Evolutionary conservation across 1,140 invertebrate genomes (phyloP).

Genomic region (Ericerus pela): DNA sequence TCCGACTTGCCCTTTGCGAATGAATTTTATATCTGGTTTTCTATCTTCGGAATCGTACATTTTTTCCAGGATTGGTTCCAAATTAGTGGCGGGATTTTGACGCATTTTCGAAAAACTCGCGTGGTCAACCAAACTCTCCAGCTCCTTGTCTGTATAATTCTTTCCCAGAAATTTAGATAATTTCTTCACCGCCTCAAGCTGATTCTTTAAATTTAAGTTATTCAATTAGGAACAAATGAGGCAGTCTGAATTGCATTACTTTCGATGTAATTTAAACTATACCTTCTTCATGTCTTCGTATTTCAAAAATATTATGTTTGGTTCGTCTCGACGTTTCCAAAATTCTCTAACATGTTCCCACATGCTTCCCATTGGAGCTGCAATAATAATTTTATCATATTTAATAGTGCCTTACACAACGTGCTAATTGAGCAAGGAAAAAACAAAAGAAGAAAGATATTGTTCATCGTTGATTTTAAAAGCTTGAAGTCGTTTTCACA

Average conservation of each 20-base stretch:
- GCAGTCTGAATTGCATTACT: too few relatives aligned
- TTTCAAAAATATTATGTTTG: slow-evolving; percentile 36
- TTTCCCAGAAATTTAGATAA: slow-evolving; percentile 55
- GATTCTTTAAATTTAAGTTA: too few relatives aligned
- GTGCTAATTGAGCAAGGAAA: too few relatives aligned
- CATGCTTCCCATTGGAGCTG: slow-evolving; percentile 25
- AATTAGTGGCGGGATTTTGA: slow-evolving; percentile 53
- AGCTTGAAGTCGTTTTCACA: too few relatives aligned
- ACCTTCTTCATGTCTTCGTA: slow-evolving; percentile 36
- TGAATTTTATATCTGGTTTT: slow-evolving; percentile 41
- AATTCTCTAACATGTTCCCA: slow-evolving; percentile 28
- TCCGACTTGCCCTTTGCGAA: slow-evolving; percentile 58
- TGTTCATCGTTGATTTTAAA: too few relatives aligned
- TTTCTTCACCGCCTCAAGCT: too few relatives aligned
- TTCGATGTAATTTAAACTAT: slow-evolving; percentile 3
- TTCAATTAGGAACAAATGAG: background rate
- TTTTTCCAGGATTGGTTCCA: slow-evolving; percentile 36
- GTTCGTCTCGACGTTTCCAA: slow-evolving; percentile 32
- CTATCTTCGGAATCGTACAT: slow-evolving; percentile 35
- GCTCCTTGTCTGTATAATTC: slow-evolving; percentile 35
- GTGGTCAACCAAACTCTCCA: slow-evolving; percentile 40
- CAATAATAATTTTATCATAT: too few relatives aligned
- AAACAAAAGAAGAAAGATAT: too few relatives aligned
- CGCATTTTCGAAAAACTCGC: slow-evolving; percentile 45
- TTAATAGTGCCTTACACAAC: too few relatives aligned